These are phyloP conservation scores for Sphinx pinastri DNA, from an alignment of 2,888 invertebrate genomes.

Conservation along the genomic window DNA sequence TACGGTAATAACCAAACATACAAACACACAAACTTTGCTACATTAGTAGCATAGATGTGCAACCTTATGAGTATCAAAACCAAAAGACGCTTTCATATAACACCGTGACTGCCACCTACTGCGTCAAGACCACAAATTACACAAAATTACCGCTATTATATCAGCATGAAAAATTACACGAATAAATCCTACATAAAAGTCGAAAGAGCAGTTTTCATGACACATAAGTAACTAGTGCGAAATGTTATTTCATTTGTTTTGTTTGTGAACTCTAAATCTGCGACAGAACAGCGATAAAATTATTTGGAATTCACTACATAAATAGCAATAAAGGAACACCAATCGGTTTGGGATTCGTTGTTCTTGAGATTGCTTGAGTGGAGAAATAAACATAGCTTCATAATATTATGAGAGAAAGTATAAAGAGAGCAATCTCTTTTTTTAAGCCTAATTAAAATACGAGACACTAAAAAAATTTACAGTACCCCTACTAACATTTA, in stretches of 20 bases:
- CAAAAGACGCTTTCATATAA: neutral
- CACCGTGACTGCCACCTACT: neutral
- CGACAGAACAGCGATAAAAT: neutral
- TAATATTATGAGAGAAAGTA: no score
- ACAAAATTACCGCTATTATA: neutral
- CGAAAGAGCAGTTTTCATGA: neutral
- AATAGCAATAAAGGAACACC: no score
- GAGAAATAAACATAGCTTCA: no score
- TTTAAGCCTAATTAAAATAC: no score
- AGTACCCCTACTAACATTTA: no score
- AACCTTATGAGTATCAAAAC: no score
- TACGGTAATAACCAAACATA: no score
- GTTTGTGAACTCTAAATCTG: neutral
- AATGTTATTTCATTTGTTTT: neutral
- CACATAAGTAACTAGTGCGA: neutral
- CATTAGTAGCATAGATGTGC: no score
- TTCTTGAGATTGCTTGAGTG: neutral
- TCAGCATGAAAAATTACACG: neutral
- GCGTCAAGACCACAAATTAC: neutral
- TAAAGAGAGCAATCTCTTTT: no score
- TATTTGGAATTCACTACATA: no score
- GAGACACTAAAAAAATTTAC: no score
- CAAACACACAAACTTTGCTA: no score
- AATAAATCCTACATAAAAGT: neutral
- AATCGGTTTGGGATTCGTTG: neutral